Base-by-base conservation (phyloP, 2,888 invertebrate species). In the Rugalucina vietnamica region DNA sequence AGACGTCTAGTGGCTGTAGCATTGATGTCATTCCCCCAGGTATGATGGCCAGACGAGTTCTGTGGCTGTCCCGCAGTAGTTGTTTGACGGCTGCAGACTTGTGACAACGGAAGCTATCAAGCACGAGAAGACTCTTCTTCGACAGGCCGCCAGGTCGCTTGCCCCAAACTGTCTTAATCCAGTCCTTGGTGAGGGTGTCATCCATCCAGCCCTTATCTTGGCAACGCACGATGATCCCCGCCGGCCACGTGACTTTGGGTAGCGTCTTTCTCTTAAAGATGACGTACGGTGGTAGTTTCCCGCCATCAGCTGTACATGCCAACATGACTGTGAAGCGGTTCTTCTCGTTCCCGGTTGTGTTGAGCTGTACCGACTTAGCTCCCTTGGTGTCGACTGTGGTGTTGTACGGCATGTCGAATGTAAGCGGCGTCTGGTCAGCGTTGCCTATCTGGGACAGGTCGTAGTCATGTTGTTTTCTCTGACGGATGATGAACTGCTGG, bases 191-290 rank as follows among this genome's bases (percentile, higher is more conserved):
- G 8, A 85, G 71, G 0, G 3, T 37, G 36, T 85, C 75, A n/a
- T 81, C 76, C 77, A 85, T 77, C 72, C 81, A 85, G 0, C 81
- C 76, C 65, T 81, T 81, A 10, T 70, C 76, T 27, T 81, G 81
- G n/a, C 32, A 34, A 1, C 72, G 3, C 3, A 81, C 34, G 32
- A 43, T n/a, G 24, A 81, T 54, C n/a, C 72, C 73, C 21, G 24
- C 27, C 1, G 76, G 81, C 76, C 72, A 72, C 21, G 21, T 29
- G 0, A 69, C 24, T 60, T 73, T 79, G 12, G 75, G 79, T 34
- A 83, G 57, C 1, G 74, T 79, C 36, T 74, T 83, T 27, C 75
- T 12, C 27, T 79, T 83, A 29, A 84, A 76, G 29, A 77, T 50
- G 36, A 81, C 75, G 36, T 65, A 83, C 32, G 79, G 79, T 50